phyloP scores from a whole-genome alignment of 2,888 invertebrate species.

The Encarsia formosa region DNA sequence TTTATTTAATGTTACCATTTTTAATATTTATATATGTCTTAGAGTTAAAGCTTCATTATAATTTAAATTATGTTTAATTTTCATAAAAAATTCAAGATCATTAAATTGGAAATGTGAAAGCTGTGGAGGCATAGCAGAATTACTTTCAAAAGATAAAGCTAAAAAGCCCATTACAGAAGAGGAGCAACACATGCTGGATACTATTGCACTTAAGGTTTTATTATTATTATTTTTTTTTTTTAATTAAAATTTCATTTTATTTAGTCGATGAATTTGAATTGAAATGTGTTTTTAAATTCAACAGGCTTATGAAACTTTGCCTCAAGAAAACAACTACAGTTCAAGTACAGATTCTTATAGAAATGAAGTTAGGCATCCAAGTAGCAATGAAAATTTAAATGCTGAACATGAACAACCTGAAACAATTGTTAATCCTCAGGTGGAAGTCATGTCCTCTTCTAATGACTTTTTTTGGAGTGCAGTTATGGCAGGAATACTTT shows the following conservation, averaged over 20 bases:
- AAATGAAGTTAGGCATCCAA: slow-evolving; percentile 40
- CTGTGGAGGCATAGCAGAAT: slow-evolving; percentile 60
- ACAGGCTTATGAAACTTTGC: slow-evolving; percentile 40
- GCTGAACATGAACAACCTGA: slow-evolving; percentile 41
- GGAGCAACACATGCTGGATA: slow-evolving; percentile 55
- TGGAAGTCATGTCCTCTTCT: slow-evolving; percentile 45
- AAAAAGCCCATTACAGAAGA: slow-evolving; percentile 54
- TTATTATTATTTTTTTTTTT: background rate
- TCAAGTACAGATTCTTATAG: slow-evolving; percentile 29
- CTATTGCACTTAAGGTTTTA: slow-evolving; percentile 56
- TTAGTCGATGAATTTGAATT: background rate
- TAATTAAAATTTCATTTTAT: background rate
- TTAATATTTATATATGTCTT: no score
- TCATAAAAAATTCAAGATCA: slow-evolving; percentile 53
- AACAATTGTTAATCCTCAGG: slow-evolving; percentile 40
- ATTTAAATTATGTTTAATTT: no score
- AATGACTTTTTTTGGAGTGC: slow-evolving; percentile 55
- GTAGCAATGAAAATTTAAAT: slow-evolving; percentile 28
- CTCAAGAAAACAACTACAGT: slow-evolving; percentile 32
- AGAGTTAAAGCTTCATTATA: no score
- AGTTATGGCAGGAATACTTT: slow-evolving; percentile 51
- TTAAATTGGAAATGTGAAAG: slow-evolving; percentile 60
- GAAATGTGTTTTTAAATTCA: slow-evolving; percentile 3
- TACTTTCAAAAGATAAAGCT: slow-evolving; percentile 51
- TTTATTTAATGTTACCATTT: no score